phyloP scores from a whole-genome alignment of 92 coral and sea anemone genomes.

The Hydrozoanthus gracilis region DNA sequence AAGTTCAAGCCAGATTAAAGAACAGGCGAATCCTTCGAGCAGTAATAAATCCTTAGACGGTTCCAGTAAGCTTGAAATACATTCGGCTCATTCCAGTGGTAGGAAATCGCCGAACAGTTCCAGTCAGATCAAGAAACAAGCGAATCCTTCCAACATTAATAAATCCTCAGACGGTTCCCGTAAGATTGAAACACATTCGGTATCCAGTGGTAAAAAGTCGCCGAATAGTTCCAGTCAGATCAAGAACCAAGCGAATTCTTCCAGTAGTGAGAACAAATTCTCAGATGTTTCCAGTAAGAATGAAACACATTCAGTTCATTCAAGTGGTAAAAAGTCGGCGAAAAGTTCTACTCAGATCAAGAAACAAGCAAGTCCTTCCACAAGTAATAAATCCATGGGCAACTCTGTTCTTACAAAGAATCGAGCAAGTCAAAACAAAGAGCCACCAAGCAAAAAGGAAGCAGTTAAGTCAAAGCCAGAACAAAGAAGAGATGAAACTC shows the following conservation, averaged over 20 bases:
- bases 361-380: background rate
- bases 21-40: background rate
- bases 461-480: background rate
- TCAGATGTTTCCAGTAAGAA: background rate
- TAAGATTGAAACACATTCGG: background rate
- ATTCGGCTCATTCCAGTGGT: background rate
- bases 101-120: background rate
- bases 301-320: too few species aligned
- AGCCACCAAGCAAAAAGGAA: background rate
- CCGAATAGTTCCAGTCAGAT: background rate
- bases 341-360: background rate
- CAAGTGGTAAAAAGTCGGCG: background rate
- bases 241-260: background rate
- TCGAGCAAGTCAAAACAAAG: background rate
- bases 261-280: background rate
- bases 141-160: background rate
- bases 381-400: too few species aligned
- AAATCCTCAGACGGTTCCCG: background rate
- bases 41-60: background rate
- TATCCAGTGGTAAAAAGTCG: too few species aligned
- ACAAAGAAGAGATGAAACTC: background rate
- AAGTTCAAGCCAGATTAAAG: background rate
- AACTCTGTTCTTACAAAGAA: background rate
- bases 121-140: background rate
- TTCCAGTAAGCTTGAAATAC: background rate